Evolutionary conservation across 2,797 vertebrate species (phyloP), one percentile per base, ranked within the genome.

Genomic region (Scomberomorus guttatus): DNA sequence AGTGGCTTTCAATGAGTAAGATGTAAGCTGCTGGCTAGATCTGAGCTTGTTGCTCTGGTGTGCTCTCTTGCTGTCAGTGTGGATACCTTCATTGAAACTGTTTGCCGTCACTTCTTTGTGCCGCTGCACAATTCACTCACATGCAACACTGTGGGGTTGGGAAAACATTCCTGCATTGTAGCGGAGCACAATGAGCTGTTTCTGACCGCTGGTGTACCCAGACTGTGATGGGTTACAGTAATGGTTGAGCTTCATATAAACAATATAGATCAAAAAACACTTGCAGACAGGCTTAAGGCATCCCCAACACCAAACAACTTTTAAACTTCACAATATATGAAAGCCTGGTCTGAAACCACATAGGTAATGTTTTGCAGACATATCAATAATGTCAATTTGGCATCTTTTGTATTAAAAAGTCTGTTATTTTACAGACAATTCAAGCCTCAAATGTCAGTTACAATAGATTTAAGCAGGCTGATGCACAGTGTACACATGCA

Each of bases 71-170:
- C 80, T 77, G 78, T 87, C 77, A 66, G 15, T 58, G 64, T 66
- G 62, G 24, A 81, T 75, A 72, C 64, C 75, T 52, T 87, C 65
- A 66, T 14, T 55, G 11, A 68, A 75, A 77, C 60, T 5, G 66
- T 73, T 79, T 54, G 46, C 67, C 74, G 64, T 55, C 83, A 59
- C 48, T 67, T 74, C 61, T 81, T 74, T 57, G 22, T 62, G 9
- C 42, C 34, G 70, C 42, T 72, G 25, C 14, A 71, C 42, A 58
- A 24, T 68, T 79, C 55, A 55, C 60, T 80, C 68, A 69, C 77
- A 66, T 65, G 72, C 63, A 79, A 37, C 39, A n/a, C 57, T 48
- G 70, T 37, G 25, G 56, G n/a, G 48, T 73, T 32, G 54, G 51
- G 8, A 80, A 70, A 80, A 75, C 57, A 55, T 25, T 52, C 17